Conservation (phyloP, 2,888 invertebrate genomes). For the Acronicta leporina region DNA sequence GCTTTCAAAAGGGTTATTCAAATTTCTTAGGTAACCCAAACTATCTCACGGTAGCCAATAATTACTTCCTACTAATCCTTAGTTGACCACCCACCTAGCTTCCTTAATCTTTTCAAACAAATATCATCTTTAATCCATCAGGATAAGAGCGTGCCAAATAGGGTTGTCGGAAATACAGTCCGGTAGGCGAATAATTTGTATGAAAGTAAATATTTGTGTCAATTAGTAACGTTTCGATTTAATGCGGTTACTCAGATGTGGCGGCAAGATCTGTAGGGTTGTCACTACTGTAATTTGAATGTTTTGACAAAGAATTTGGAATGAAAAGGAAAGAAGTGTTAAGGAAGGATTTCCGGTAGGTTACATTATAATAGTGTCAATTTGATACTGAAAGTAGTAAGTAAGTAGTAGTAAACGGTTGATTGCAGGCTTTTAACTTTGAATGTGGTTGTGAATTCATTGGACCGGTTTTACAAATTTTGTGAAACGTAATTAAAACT, state of each 20-base stretch:
- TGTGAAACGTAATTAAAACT: too few species aligned
- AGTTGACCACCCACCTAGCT: slow-evolving; percentile 50
- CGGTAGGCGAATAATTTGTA: slow-evolving; percentile 50
- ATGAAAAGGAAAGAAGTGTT: slow-evolving; percentile 8
- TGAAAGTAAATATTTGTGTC: slow-evolving; percentile 67
- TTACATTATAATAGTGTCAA: slow-evolving; percentile 9
- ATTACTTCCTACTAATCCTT: slow-evolving; percentile 54
- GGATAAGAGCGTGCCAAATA: slow-evolving; percentile 5
- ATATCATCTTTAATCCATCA: slow-evolving; percentile 17
- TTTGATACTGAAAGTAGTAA: too few species aligned
- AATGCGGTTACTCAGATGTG: slow-evolving; percentile 15
- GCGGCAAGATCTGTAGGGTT: slow-evolving; percentile 32
- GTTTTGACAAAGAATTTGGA: slow-evolving; percentile 31
- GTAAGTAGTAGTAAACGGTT: not conserved
- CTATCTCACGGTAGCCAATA: slow-evolving; percentile 51
- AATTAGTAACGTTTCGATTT: slow-evolving; percentile 54
- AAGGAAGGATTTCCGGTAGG: slow-evolving; percentile 43
- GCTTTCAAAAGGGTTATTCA: slow-evolving; percentile 24
- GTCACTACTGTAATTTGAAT: slow-evolving; percentile 25
- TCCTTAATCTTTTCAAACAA: slow-evolving; percentile 30
- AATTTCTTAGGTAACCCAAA: slow-evolving; percentile 22
- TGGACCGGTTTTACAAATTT: too few species aligned
- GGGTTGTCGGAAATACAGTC: slow-evolving; percentile 40
- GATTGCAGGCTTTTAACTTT: not conserved
- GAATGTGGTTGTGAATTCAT: not conserved